A percentile compares a stretch with the other conserved stretches of the same genome.
phyloP scores from a whole-genome alignment of 1,140 invertebrate genomes.

The Ceratosolen solmsi region DNA sequence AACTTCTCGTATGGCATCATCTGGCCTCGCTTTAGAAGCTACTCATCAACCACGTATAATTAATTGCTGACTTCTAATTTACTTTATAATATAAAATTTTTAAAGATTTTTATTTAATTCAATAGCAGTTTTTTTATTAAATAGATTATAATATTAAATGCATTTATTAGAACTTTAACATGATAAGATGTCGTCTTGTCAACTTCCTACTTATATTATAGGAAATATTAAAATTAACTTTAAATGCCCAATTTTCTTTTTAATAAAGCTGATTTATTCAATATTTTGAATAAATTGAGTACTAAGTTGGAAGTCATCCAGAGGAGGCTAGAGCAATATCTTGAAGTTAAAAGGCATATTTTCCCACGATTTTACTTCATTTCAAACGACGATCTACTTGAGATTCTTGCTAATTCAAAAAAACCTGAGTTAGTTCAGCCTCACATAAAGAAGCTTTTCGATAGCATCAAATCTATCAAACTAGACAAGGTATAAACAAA shows the following conservation, averaged over 20 bases:
- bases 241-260: background rate
- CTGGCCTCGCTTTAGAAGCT: conserved; percentile 62
- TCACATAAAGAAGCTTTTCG: conserved; percentile 89
- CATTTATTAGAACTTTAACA: too few relatives aligned
- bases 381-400: conserved; percentile 90
- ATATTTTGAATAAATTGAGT: conserved; percentile 78
- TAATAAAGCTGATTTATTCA: conserved; percentile 72
- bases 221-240: too few relatives aligned
- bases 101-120: too few relatives aligned
- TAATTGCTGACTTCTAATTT: conserved; percentile 44
- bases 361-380: conserved; percentile 92
- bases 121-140: too few relatives aligned
- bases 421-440: conserved; percentile 87
- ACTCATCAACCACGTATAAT: conserved; percentile 68
- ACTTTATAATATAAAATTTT: too few relatives aligned
- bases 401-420: conserved; percentile 88
- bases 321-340: conserved; percentile 84
- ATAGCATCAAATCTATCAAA: conserved; percentile 85
- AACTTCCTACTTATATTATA: too few relatives aligned
- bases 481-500: conserved; percentile 80
- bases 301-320: conserved; percentile 81
- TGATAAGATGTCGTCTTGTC: too few relatives aligned
- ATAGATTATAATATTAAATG: too few relatives aligned
- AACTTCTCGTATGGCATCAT: conserved; percentile 72
- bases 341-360: conserved; percentile 87